Base-by-base conservation (phyloP, 2,113 vertebrate genomes). In the Chaetodon auriga region DNA sequence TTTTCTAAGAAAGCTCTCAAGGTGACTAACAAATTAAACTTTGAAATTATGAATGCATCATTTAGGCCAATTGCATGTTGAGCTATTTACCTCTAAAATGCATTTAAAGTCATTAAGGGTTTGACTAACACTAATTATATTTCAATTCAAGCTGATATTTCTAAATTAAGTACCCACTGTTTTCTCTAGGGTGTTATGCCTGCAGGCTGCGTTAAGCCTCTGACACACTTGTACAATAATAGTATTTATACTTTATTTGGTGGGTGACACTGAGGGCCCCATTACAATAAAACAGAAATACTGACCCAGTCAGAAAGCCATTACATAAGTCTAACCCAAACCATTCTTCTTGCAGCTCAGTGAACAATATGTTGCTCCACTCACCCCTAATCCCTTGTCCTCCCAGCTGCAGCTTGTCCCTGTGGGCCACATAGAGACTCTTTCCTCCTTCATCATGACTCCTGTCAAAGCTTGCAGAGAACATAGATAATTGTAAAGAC, bases 401-500 rank as follows among this genome's bases (percentile, higher is more conserved):
- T 62, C 18, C 43, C 4, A 46, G 48, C 41, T 41, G 51, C 61
- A 64, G 19, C 54, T 18, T 69, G 58, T 87, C 73, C 53, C 83
- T 55, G 11, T 41, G 54, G 53, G 49, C 7, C 10, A 8, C 23
- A 21, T 75, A 78, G n/a, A 82, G 45, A 81, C 66, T 64, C 43
- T 45, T 84, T 68, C 62, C 57, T 86, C 76, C 35, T 82, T 49
- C 57, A 86, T 86, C 70, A 77, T 75, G 69, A 70, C 48, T 88
- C 68, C 53, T 85, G 88, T 82, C 87, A 89, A 41, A 69, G 55
- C 63, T 36, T 19, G 68, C 68, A 45, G 74, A 51, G 43, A 68
- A 87, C 54, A 87, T 78, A 78, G 46, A 89, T 92, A 54, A 88
- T 65, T 81, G 73, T 73, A 82, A 69, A 49, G 72, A 69, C 41